Conservation (phyloP, 2,888 invertebrate species). For the Scrobipalpa costella region DNA sequence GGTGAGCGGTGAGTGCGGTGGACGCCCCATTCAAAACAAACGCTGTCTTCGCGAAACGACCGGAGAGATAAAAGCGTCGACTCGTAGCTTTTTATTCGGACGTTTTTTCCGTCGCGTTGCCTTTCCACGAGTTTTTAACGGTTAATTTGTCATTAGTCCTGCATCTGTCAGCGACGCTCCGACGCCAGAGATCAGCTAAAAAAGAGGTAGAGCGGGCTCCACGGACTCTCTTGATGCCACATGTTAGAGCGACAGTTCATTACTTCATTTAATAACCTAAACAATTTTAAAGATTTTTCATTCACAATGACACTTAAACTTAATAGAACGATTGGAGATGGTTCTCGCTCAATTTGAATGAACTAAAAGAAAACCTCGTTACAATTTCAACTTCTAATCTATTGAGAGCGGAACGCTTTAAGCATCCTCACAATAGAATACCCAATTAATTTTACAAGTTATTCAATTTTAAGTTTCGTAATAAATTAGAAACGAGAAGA, state of each 20-base stretch:
- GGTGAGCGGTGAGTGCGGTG: conserved; percentile 34
- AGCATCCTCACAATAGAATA: conserved; percentile 14
- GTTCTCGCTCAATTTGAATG: conserved; percentile 8
- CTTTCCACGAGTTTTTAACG: conserved; percentile 66
- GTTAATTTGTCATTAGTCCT: conserved; percentile 74
- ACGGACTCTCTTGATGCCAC: neutral
- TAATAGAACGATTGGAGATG: neutral
- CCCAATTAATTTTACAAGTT: conserved; percentile 25
- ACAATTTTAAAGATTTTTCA: neutral
- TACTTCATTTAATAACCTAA: neutral
- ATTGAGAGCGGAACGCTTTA: conserved; percentile 12
- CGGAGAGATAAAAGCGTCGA: conserved; percentile 52
- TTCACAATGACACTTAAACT: neutral
- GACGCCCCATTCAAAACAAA: conserved; percentile 57
- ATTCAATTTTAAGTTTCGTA: conserved; percentile 37
- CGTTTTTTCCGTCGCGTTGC: conserved; percentile 55
- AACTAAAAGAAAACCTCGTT: conserved; percentile 10
- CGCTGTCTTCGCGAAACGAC: conserved; percentile 60
- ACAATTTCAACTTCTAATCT: conserved; percentile 11
- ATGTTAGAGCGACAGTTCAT: neutral
- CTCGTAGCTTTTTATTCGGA: conserved; percentile 55
- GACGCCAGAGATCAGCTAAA: conserved; percentile 47
- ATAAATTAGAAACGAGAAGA: conserved; percentile 30
- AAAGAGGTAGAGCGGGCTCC: conserved; percentile 43
- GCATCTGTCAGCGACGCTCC: conserved; percentile 65